phyloP scores from a whole-genome alignment of 2,888 invertebrate genomes.

The Archaeoteleia sp. region DNA sequence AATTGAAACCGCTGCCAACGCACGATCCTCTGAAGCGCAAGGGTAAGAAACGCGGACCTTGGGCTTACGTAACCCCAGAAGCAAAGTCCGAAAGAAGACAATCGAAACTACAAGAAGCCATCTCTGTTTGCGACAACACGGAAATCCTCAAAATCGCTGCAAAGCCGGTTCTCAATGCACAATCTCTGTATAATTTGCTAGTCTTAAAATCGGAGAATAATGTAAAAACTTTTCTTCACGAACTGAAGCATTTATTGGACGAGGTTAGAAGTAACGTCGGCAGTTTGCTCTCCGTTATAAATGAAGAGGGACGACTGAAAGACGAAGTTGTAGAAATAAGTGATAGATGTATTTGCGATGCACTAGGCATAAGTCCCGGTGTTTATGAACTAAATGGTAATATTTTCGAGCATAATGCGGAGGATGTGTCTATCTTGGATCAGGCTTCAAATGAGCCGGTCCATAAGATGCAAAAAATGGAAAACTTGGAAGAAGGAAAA shows the following conservation, averaged over 20 bases:
- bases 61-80: slow-evolving; percentile 71
- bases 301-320: slow-evolving; percentile 44
- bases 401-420: slow-evolving; percentile 55
- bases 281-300: slow-evolving; percentile 58
- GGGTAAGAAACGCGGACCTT: slow-evolving; percentile 71
- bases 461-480: slow-evolving; percentile 62
- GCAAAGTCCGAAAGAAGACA: slow-evolving; percentile 70
- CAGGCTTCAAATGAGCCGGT: slow-evolving; percentile 60
- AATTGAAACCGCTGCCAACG: slow-evolving; percentile 59
- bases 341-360: slow-evolving; percentile 65
- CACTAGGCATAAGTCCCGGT: slow-evolving; percentile 65
- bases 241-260: slow-evolving; percentile 66
- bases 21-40: slow-evolving; percentile 61
- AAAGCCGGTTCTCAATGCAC: slow-evolving; percentile 68
- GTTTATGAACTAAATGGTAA: slow-evolving; percentile 64
- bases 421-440: slow-evolving; percentile 11
- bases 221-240: slow-evolving; percentile 65
- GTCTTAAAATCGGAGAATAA: slow-evolving; percentile 68
- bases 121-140: slow-evolving; percentile 67
- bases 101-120: slow-evolving; percentile 68
- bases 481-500: slow-evolving; percentile 60
- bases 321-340: slow-evolving; percentile 61
- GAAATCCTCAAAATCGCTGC: slow-evolving; percentile 71
- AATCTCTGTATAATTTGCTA: slow-evolving; percentile 68
- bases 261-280: slow-evolving; percentile 64